Percentiles rank a stretch among this genome's conserved stretches.
Evolutionary conservation across 2,888 invertebrate species (phyloP).

Genomic region (Coecobrya sp.): DNA sequence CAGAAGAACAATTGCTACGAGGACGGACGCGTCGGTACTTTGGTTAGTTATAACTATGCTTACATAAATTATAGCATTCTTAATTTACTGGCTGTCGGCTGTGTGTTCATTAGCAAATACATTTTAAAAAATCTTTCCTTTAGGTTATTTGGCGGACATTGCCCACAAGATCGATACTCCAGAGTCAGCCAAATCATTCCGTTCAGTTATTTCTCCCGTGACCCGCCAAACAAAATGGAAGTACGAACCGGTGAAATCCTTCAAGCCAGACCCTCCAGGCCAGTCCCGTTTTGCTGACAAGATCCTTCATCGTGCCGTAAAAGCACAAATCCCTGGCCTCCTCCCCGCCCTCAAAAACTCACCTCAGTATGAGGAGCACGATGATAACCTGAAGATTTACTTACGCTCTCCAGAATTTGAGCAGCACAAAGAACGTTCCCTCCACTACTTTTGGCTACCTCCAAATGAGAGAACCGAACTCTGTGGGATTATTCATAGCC

Average conservation of each 20-base stretch:
- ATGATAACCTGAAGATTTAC: slow-evolving; percentile 36
- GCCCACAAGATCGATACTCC: slow-evolving; percentile 68
- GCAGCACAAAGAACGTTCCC: slow-evolving; percentile 57
- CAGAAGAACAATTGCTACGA: slow-evolving; percentile 15
- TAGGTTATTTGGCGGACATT: slow-evolving; percentile 61
- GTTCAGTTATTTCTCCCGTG: slow-evolving; percentile 36
- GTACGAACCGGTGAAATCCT: slow-evolving; percentile 55
- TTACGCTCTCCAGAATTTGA: slow-evolving; percentile 70
- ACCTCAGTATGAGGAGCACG: slow-evolving; percentile 62
- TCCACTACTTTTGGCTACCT: slow-evolving; percentile 75
- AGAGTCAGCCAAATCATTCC: slow-evolving; percentile 72
- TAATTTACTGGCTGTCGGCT: too few species aligned
- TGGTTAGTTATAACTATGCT: too few species aligned
- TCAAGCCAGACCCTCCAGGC: slow-evolving; percentile 69
- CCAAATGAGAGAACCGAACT: slow-evolving; percentile 65
- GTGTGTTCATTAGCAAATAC: too few species aligned
- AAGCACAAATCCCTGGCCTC: slow-evolving; percentile 74
- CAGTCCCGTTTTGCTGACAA: slow-evolving; percentile 66
- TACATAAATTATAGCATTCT: too few species aligned
- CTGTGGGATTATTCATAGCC: slow-evolving; percentile 61
- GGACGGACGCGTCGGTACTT: slow-evolving; percentile 47
- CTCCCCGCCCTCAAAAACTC: slow-evolving; percentile 77
- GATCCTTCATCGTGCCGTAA: slow-evolving; percentile 64
- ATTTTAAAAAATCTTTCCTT: background rate
- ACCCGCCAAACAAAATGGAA: background rate